Conservation (phyloP, 2,888 invertebrate species). For the Mesoligia furuncula region DNA sequence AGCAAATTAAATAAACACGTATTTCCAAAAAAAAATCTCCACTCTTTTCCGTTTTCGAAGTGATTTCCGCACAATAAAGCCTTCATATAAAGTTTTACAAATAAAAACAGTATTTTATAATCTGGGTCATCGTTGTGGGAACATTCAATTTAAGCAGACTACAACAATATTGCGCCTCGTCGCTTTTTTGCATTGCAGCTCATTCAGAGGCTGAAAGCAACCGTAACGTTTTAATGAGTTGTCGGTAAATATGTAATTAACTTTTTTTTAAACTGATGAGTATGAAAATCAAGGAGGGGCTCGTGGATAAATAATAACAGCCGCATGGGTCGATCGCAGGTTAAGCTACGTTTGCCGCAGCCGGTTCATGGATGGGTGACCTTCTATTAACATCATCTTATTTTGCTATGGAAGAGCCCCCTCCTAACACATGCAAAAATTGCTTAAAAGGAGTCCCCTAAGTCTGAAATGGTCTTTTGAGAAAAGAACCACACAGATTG, state of each 20-base stretch:
- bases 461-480: too few relatives aligned
- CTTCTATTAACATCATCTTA: too few relatives aligned
- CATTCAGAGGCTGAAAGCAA: not conserved
- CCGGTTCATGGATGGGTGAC: not conserved
- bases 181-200: conserved; percentile 22
- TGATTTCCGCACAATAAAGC: conserved; percentile 2
- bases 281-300: not conserved
- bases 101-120: conserved; percentile 30
- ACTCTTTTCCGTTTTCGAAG: not conserved
- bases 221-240: not conserved
- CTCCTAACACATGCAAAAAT: too few relatives aligned
- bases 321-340: not conserved
- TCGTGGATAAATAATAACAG: not conserved
- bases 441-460: too few relatives aligned
- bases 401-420: too few relatives aligned
- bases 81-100: not conserved
- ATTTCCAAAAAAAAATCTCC: too few relatives aligned
- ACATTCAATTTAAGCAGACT: conserved; percentile 34
- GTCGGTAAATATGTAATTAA: conserved; percentile 1
- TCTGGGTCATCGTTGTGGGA: conserved; percentile 39
- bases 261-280: not conserved
- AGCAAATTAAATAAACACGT: too few relatives aligned
- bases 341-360: not conserved
- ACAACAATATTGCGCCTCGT: conserved; percentile 28
- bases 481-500: too few relatives aligned